A percentile compares a stretch with the other conserved stretches of the same genome.
phyloP scores from a whole-genome alignment of 2,113 vertebrate species.

The Sardina pilchardus region DNA sequence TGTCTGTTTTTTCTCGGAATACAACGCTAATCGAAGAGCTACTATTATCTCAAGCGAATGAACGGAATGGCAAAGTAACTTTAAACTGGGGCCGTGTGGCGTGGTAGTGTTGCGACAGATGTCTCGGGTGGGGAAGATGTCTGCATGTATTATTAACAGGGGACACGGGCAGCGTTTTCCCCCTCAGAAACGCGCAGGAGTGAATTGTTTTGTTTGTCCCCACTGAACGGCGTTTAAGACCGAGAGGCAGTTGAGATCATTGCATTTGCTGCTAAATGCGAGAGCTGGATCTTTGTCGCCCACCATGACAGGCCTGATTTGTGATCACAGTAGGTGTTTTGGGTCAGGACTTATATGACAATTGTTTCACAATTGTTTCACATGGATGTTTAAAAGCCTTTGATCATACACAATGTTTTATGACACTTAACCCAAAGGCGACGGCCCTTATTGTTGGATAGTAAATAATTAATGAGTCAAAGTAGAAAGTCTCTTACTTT shows the following conservation, averaged over 20 bases:
- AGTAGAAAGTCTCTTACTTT: background rate
- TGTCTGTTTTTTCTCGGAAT: background rate
- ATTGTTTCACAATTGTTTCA: background rate
- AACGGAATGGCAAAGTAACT: slow-evolving; percentile 10
- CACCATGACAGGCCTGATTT: slow-evolving; percentile 13
- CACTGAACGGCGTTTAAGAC: background rate
- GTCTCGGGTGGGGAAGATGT: slow-evolving; percentile 25
- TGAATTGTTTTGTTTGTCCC: background rate
- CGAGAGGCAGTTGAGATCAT: background rate
- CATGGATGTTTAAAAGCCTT: background rate
- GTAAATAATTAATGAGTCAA: background rate
- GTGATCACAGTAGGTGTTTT: slow-evolving; percentile 11
- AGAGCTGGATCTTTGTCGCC: background rate
- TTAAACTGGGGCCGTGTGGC: slow-evolving; percentile 6
- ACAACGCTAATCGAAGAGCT: background rate
- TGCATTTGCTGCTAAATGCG: background rate
- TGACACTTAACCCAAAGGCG: background rate
- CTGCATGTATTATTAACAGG: slow-evolving; percentile 22
- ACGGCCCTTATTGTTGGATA: background rate
- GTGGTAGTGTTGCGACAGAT: slow-evolving; percentile 32
- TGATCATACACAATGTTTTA: slow-evolving; percentile 11
- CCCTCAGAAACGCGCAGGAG: background rate
- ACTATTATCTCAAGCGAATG: background rate
- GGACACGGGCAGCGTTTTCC: background rate
- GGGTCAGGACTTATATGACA: background rate